A percentile compares a stretch with the other conserved stretches of the same genome.
phyloP scores from a whole-genome alignment of 2,888 invertebrate genomes.

The Drosophila sordidapex region DNA sequence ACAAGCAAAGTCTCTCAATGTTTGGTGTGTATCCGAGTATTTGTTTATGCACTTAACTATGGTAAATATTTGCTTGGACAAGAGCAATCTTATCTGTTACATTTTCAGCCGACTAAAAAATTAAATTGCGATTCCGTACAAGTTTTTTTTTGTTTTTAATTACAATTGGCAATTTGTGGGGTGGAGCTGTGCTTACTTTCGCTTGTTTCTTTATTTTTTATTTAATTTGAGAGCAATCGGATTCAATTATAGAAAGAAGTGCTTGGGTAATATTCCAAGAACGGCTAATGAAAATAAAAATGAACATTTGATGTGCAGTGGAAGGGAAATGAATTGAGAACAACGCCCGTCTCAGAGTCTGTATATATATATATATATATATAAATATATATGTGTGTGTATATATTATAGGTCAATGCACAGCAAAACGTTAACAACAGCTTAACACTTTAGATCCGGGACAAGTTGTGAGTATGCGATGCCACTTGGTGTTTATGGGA shows the following conservation, averaged over 20 bases:
- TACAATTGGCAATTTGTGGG: not conserved
- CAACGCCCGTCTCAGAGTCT: not conserved
- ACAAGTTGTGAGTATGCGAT: slow-evolving; percentile 7
- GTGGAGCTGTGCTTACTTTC: not conserved
- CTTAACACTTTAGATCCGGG: slow-evolving; percentile 14
- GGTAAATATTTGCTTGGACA: not conserved
- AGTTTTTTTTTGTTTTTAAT: not conserved
- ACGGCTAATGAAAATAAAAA: slow-evolving; percentile 22
- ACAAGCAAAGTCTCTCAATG: not conserved
- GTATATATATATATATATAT: too few species aligned
- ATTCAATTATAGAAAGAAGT: slow-evolving; percentile 7
- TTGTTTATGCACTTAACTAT: not conserved
- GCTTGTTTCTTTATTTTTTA: not conserved
- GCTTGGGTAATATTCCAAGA: slow-evolving; percentile 8
- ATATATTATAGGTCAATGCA: slow-evolving; percentile 24
- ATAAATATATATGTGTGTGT: not conserved
- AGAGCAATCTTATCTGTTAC: not conserved
- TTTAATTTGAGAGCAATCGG: slow-evolving; percentile 22
- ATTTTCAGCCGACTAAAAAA: slow-evolving; percentile 1
- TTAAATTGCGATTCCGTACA: not conserved
- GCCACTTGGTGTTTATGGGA: slow-evolving; percentile 16
- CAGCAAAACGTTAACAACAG: slow-evolving; percentile 11
- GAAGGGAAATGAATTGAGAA: slow-evolving; percentile 6
- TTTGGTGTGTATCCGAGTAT: not conserved
- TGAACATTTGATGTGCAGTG: slow-evolving; percentile 26